Base-by-base conservation (phyloP, 2,888 invertebrate species). In the Platynereis dumerilii region DNA sequence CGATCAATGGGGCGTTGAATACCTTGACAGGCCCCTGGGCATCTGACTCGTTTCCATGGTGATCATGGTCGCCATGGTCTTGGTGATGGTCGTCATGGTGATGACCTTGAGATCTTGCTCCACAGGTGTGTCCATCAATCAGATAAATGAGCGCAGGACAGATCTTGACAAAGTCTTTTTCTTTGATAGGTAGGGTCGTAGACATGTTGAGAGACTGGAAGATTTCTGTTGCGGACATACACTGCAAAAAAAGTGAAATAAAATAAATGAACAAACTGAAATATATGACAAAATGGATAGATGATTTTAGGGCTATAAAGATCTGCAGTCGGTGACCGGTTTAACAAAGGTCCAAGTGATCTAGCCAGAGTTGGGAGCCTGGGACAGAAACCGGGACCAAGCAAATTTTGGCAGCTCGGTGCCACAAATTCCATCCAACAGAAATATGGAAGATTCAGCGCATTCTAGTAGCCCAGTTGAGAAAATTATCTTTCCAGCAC, bases 71-170 rank as follows among this genome's bases (percentile, higher is more conserved):
- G 5, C 20, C 34, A 56, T 55, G 56, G 56, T 62, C 42, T 39
- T 20, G 34, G n/a, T 28, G 65, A 22, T 60, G 60, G 15, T 52
- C 54, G 55, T 55, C 28, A 34, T 22, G 34, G 42, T 54, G 54
- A 34, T 55, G 24, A 57, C 24, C n/a, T 10, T 34, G 24, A 17
- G 29, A 22, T n/a, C 39, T 53, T 17, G 17, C 55, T 10, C 2
- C 17, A 26, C 78, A 79, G 2, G 68, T 61, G 2, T 69, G 68
- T 5, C 58, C 22, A 57, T 81, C 79, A 24, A 84, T 67, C 67
- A 80, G 77, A 56, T 77, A 78, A 15, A 84, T 69, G 15, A 84
- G 74, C 3, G 78, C 78, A 2, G 84, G 84, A 69, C 83, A 83
- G 28, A 83, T 65, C 42, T 75, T 70, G 57, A 75, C 66, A 67